These are phyloP conservation scores for Andrena minutula DNA, from an alignment of 2,888 invertebrate species.

Conservation along the genomic window DNA sequence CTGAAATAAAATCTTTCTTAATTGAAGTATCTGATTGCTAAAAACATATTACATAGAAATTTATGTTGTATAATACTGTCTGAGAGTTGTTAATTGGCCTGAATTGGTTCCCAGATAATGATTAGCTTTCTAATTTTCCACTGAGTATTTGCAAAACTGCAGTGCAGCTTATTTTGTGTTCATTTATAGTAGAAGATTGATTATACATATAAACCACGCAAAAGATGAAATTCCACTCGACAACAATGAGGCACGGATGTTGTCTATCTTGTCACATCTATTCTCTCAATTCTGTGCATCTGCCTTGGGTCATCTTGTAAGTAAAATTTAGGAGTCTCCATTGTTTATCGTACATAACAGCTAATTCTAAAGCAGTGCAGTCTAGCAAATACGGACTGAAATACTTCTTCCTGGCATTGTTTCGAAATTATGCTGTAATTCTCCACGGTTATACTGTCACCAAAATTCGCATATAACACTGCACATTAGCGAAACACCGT, in stretches of 20 bases:
- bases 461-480: no score
- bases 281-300: slow-evolving; percentile 11
- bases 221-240: slow-evolving; percentile 4
- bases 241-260: slow-evolving; percentile 21
- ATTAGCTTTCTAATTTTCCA: not conserved
- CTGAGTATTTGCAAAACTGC: not conserved
- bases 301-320: slow-evolving; percentile 22
- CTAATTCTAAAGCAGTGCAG: not conserved
- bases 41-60: not conserved
- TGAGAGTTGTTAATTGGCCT: not conserved
- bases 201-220: not conserved
- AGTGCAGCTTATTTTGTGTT: not conserved
- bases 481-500: no score
- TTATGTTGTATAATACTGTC: not conserved
- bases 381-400: not conserved
- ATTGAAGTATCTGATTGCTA: not conserved
- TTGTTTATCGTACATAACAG: not conserved
- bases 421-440: not conserved
- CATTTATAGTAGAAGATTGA: not conserved
- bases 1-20: not conserved
- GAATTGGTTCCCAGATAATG: not conserved
- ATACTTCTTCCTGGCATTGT: no score
- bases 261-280: slow-evolving; percentile 1
- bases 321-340: slow-evolving; percentile 23
- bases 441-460: not conserved